Evolutionary conservation across 2,797 vertebrate genomes (phyloP).

Genomic region (Sebastes taczanowskii): DNA sequence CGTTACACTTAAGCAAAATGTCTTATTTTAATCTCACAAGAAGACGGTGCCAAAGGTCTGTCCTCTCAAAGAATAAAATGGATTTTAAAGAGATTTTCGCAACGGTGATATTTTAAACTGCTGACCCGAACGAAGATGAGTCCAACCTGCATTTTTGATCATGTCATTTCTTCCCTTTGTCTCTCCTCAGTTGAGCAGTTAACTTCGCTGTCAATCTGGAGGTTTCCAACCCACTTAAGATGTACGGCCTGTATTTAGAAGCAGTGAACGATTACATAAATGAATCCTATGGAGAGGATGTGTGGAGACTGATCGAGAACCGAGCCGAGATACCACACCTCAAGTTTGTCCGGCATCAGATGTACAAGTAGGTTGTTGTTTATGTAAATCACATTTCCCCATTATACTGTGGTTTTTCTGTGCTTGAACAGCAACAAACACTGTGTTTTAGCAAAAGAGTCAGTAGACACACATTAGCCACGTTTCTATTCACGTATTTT

Average conservation of each 20-base stretch:
- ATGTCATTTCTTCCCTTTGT: neutral
- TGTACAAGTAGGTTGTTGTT: conserved; percentile 80
- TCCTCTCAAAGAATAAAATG: neutral
- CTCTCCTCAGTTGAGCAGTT: conserved; percentile 50
- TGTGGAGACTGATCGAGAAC: conserved; percentile 84
- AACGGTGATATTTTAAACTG: neutral
- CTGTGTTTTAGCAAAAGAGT: neutral
- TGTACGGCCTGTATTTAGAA: conserved; percentile 85
- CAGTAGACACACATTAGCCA: neutral
- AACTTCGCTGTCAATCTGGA: conserved; percentile 51
- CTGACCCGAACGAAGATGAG: neutral
- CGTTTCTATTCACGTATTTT: too few relatives aligned
- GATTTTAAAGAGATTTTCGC: neutral
- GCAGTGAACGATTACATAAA: conserved; percentile 85
- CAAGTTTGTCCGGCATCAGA: conserved; percentile 84
- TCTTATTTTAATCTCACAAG: neutral
- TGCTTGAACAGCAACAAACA: neutral
- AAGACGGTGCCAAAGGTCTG: neutral
- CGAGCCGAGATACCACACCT: conserved; percentile 83
- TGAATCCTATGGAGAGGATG: conserved; percentile 84
- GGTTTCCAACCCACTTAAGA: conserved; percentile 74
- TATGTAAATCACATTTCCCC: neutral
- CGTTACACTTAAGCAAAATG: neutral
- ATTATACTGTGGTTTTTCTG: neutral
- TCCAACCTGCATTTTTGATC: neutral